Evolutionary conservation across 1,140 invertebrate genomes (phyloP), one percentile per base, ranked within the genome.

Genomic region (Drosophila setifemur): DNA sequence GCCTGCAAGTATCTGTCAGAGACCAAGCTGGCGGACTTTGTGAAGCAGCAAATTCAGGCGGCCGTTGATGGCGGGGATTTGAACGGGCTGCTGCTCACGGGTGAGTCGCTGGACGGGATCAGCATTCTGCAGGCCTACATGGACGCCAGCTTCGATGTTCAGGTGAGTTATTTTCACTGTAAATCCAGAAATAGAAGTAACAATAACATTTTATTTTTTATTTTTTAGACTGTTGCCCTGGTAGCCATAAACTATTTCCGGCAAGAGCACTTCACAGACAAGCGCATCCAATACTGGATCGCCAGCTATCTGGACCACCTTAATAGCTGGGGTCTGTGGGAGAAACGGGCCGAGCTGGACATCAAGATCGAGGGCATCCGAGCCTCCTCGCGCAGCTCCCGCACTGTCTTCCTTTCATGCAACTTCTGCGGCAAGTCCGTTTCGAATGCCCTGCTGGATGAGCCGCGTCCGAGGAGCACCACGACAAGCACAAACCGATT

Each of bases 381-480:
- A 21, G 54, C 77, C 5, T 73, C 78, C 19, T 49, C 68, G 16
- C 94, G 93, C 72, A 91, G 92, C 4, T 92, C 92, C 6, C 94
- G 95, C 53, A 95, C 97, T 83, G 95, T 98, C 44, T 97, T 95
- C 89, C 93, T 98, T 19, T 95, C 96, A 4, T 99, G 98, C 91
- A 97, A 96, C 88, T 99, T 97, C 91, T 99, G 98, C 92, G 96
- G 96, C 2, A 98, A 98, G 91, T 96, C 95, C 64, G 96, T 98
- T 55, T 96, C 96, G 0, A 94, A 95, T 37, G 94, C 93, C 37
- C 92, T 95, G 91, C 92, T 94, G 57, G 93, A 93, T 52, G 90
- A 93, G 23, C 93, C 92, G 91, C 88, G 93, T 89, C 74, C 92
- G 89, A 85, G 93, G 90, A 81, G 92, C 70, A 90, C 94, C 23